Base-by-base conservation (phyloP, 2,888 invertebrate genomes). In the Lasius platythorax region DNA sequence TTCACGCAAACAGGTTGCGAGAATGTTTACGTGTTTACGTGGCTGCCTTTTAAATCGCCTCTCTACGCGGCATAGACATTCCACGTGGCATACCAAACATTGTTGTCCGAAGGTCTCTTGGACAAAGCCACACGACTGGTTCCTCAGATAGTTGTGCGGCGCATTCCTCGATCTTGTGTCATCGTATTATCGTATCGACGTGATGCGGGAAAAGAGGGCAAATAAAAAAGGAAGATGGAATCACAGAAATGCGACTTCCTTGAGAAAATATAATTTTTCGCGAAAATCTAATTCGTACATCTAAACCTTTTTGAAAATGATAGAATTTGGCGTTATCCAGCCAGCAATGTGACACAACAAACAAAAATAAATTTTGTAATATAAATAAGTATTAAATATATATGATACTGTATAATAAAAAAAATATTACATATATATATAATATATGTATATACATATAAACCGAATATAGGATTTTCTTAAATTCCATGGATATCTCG, bases 71-170 rank as follows among this genome's bases (percentile, higher is more conserved):
- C 75, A 75, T 70, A 82, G 63, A 56, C 83, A 83, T 81, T 85
- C 78, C 85, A 78, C 70, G 82, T 50, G 61, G 88, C 91, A 90
- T 93, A 82, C 91, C 91, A 87, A 90, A 91, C 93, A 92, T 93
- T 92, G 92, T 91, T 89, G 88, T 86, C 84, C 89, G 87, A 88
- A 89, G 88, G 91, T 88, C 87, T 83, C 89, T 70, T 53, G 76
- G 68, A 88, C 90, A 89, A 93, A 92, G 91, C 89, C 88, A 88
- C 87, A 88, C 85, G 85, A 93, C 93, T 92, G 89, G 91, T 93
- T 86, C 66, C 67, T 82, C 83, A 75, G 90, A 89, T 88, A 89
- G 72, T 85, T 18, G 46, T 53, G 74, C 40, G 53, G 68, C 67
- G 68, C 85, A 81, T 89, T 83, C 76, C 56, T 68, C 76, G 82